Conservation (phyloP, 2,113 vertebrate species). For the Nibea coibor region DNA sequence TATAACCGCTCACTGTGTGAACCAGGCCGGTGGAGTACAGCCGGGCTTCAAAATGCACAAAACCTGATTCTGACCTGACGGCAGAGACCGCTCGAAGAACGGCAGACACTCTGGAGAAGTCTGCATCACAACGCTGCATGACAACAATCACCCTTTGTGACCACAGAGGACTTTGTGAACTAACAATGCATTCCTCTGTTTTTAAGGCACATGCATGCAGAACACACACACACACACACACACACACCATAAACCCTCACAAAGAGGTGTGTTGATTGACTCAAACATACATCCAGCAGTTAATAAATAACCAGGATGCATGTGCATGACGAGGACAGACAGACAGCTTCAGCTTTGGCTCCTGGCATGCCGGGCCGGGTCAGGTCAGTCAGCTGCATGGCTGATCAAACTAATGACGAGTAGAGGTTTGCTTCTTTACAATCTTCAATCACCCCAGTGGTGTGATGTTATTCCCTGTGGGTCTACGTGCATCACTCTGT, state of each 20-base stretch:
- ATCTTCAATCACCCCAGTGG: too few relatives aligned
- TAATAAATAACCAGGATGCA: slow-evolving; percentile 60
- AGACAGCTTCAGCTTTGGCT: neutral
- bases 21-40: slow-evolving; percentile 13
- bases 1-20: slow-evolving; percentile 6
- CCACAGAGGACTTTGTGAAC: slow-evolving; percentile 10
- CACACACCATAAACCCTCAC: slow-evolving; percentile 9
- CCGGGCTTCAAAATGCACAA: neutral
- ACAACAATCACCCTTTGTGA: slow-evolving; percentile 45
- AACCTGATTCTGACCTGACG: slow-evolving; percentile 14
- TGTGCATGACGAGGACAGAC: neutral
- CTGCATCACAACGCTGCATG: neutral
- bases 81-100: slow-evolving; percentile 17
- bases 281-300: slow-evolving; percentile 34
- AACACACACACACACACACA: neutral
- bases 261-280: slow-evolving; percentile 55
- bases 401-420: too few relatives aligned
- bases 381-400: too few relatives aligned
- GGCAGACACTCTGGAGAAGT: slow-evolving; percentile 2
- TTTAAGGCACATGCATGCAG: slow-evolving; percentile 22
- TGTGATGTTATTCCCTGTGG: too few relatives aligned
- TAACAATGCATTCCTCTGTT: slow-evolving; percentile 41
- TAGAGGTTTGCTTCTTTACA: too few relatives aligned
- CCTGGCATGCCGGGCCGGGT: too few relatives aligned
- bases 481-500: too few relatives aligned